These are phyloP conservation scores for Nyctibius bracteatus DNA, from an alignment of 2,113 vertebrate species.

Conservation along the genomic window DNA sequence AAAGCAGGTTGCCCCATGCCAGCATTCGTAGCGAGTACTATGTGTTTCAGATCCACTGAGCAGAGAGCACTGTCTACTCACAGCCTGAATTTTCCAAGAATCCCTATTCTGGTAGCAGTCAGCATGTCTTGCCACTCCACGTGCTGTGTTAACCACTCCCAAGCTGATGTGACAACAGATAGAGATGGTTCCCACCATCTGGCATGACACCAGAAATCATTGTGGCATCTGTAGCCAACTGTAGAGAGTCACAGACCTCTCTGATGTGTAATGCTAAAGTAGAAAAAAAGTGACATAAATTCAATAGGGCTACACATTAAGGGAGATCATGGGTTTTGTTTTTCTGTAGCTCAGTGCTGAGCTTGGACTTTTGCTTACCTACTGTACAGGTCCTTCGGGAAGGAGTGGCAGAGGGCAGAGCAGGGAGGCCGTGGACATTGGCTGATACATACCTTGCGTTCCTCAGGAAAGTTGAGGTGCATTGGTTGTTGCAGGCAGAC, in stretches of 20 bases:
- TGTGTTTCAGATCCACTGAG: background rate
- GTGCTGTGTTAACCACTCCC: background rate
- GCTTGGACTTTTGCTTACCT: background rate
- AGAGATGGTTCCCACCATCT: background rate
- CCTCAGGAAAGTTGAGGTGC: background rate
- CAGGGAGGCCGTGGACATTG: too few species aligned
- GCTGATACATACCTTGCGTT: background rate
- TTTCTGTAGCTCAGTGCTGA: background rate
- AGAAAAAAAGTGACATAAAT: background rate
- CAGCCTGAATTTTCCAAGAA: background rate
- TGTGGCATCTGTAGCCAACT: background rate
- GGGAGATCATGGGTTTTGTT: background rate
- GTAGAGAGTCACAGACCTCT: background rate
- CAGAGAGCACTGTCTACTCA: background rate
- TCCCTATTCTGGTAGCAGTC: background rate
- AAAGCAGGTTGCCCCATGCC: background rate
- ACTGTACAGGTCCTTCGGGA: background rate
- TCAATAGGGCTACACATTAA: background rate
- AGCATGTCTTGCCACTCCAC: rapidly evolving
- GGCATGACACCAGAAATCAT: background rate
- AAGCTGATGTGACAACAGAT: background rate
- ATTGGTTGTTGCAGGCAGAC: background rate
- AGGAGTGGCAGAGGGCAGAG: background rate
- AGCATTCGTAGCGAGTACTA: rapidly evolving
- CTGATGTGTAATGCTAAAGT: background rate